Conservation (phyloP, 1,140 invertebrate species). For the Macrotrachela quadricornifera region DNA sequence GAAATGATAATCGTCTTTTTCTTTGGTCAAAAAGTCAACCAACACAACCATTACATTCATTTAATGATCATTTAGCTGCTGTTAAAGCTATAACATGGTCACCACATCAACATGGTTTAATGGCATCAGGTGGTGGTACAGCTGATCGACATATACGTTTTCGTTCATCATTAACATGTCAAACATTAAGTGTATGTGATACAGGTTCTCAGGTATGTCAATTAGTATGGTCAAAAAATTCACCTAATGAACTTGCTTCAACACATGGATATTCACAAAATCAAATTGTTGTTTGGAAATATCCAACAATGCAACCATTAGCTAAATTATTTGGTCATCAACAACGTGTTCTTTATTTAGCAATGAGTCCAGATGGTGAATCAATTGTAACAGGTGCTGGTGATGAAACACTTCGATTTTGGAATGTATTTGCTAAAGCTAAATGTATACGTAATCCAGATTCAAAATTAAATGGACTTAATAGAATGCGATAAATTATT, state of each 20-base stretch:
- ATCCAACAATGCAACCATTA: slow-evolving; percentile 46
- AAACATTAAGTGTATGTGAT: background rate
- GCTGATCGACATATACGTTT: slow-evolving; percentile 59
- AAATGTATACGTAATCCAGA: slow-evolving; percentile 13
- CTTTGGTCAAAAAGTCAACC: slow-evolving; percentile 44
- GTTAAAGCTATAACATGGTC: slow-evolving; percentile 73
- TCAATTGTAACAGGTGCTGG: slow-evolving; percentile 80
- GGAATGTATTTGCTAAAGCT: slow-evolving; percentile 76
- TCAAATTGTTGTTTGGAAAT: slow-evolving; percentile 87
- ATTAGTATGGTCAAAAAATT: slow-evolving; percentile 65
- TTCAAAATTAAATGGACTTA: background rate
- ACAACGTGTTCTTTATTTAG: slow-evolving; percentile 64
- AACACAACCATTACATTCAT: slow-evolving; percentile 17
- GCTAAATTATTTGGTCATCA: slow-evolving; percentile 45
- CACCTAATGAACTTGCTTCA: slow-evolving; percentile 75
- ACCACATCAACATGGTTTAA: slow-evolving; percentile 65
- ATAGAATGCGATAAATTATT: too few relatives aligned
- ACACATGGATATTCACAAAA: slow-evolving; percentile 85
- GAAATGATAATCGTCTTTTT: slow-evolving; percentile 78
- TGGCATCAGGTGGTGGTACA: slow-evolving; percentile 85
- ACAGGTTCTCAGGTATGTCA: slow-evolving; percentile 48
- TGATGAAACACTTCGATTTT: slow-evolving; percentile 77
- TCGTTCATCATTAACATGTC: slow-evolving; percentile 69
- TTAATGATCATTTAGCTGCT: slow-evolving; percentile 36
- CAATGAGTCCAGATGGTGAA: slow-evolving; percentile 74